Evolutionary conservation across 2,888 invertebrate species (phyloP), one percentile per base, ranked within the genome.

Genomic region (Plagodis pulveraria): DNA sequence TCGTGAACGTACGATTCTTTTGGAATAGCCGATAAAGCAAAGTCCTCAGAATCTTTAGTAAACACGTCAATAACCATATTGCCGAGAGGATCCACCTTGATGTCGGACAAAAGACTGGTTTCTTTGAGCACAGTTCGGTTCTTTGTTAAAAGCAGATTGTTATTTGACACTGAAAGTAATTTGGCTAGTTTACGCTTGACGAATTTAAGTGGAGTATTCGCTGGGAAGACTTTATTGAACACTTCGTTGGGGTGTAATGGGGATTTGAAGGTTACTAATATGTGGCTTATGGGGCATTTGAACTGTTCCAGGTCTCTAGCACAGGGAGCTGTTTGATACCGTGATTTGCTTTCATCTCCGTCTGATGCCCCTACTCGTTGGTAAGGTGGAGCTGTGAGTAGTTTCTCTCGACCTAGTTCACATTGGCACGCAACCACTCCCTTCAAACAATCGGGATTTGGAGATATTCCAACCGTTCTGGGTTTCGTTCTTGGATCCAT

Each of bases 111-210:
- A 2, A 85, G 60, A 50, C 76, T 81, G 5, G 83, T 78, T 38
- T 93, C 93, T 67, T 87, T 91, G 38, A 93, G 71, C n/a, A 91
- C 84, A 5, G 81, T 87, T 68, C 91, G 81, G 66, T 89, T 89
- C 71, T 85, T 89, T 5, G 91, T 86, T 22, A 92, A 69, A 50
- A 92, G 58, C 47, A 92, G 76, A 66, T 91, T 91, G 68, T 58
- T 85, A 57, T 86, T 85, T 64, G 90, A 78, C 59, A 90, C 78
- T 6, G 81, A 78, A 52, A 92, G 78, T 66, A 92, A 73, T 78
- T 87, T 90, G 50, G 91, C 82, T 60, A 92, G 74, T 80, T 91
- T 91, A 38, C 87, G 83, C 75, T 91, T 90, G 40, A 92, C 83
- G 66, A 78, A 83, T 76, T 91, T 89, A 44, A 92, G 68, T 59